Conservation (phyloP, 2,113 vertebrate genomes). For the Helogale parvula region DNA sequence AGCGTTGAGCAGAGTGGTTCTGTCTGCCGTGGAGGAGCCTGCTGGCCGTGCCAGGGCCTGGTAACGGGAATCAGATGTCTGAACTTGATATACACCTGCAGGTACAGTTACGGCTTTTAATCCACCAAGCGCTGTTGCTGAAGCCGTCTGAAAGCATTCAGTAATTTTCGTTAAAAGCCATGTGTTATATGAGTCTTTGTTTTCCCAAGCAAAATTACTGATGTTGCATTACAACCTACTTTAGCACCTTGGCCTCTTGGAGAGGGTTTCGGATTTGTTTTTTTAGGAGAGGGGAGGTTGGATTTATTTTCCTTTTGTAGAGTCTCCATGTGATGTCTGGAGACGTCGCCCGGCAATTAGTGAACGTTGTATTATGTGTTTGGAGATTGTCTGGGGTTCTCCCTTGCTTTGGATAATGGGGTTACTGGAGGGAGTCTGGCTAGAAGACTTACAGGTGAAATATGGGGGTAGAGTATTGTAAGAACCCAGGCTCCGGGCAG, state of each 20-base stretch:
- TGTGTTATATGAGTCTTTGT: not conserved
- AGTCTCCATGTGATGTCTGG: constrained; percentile 34
- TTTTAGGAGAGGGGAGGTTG: too few species aligned
- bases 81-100: constrained; percentile 21
- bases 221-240: constrained; percentile 18
- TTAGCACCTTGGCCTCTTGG: constrained; percentile 31
- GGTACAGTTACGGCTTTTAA: not conserved
- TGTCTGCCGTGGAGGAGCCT: constrained; percentile 17
- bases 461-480: not conserved
- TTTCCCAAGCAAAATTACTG: constrained; percentile 42
- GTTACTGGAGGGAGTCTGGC: not conserved
- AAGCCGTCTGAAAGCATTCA: not conserved
- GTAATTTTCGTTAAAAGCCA: constrained; percentile 52
- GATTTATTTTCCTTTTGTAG: constrained; percentile 55
- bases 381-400: constrained; percentile 64
- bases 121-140: not conserved
- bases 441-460: not conserved
- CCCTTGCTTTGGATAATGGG: not conserved
- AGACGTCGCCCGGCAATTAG: constrained; percentile 52
- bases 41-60: constrained; percentile 11
- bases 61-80: not conserved
- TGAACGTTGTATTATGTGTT: constrained; percentile 57
- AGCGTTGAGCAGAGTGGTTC: not conserved
- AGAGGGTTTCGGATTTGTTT: not conserved
- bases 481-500: not conserved